Base-by-base conservation (phyloP, 2,888 invertebrate species). In the Romanomermis culicivorax region DNA sequence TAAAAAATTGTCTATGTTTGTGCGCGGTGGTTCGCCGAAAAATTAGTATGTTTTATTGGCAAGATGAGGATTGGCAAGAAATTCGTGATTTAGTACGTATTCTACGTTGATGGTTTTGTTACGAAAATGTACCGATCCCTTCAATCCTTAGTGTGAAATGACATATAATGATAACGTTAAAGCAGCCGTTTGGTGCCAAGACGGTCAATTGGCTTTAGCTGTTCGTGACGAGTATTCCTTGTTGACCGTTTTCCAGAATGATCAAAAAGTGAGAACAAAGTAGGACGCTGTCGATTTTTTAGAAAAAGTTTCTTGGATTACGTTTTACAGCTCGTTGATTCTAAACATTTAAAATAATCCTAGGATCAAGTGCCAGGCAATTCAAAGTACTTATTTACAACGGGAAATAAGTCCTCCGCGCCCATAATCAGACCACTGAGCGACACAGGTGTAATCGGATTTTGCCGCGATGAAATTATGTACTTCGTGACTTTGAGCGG, bases 371-470 rank as follows among this genome's bases (percentile, higher is more conserved):
- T 45, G 11, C 17, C 45, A 23, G 45, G 45, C 11, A 45, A 45
- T 45, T n/a, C 11, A 7, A 11, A 23, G 23, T 45, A n/a, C 23
- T 45, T 45, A 26, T 54, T 20, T 43, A 57, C 51, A 42, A 45
- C 55, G n/a, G 49, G 49, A 24, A 52, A 57, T 29, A 26, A 55
- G 0, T 26, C 58, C 3, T 54, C 58, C 26, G 42, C 23, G 24
- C 61, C 61, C 26, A 20, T 60, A 11, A 56, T 60, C 20, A 49
- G 56, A 23, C 29, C 52, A 23, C n/a, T 62, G 42, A 42, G 43
- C 14, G 58, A 60, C 49, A 42, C 43, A 11, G 27, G 58, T 7
- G 27, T 58, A 25, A 54, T 59, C 26, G 62, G 61, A 36, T 42
- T 62, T 36, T 30, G 54, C 27, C 54, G 53, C n/a, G 57, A 57